Conservation (phyloP, 2,888 invertebrate species). For the Glyphotaelius pellucidus region DNA sequence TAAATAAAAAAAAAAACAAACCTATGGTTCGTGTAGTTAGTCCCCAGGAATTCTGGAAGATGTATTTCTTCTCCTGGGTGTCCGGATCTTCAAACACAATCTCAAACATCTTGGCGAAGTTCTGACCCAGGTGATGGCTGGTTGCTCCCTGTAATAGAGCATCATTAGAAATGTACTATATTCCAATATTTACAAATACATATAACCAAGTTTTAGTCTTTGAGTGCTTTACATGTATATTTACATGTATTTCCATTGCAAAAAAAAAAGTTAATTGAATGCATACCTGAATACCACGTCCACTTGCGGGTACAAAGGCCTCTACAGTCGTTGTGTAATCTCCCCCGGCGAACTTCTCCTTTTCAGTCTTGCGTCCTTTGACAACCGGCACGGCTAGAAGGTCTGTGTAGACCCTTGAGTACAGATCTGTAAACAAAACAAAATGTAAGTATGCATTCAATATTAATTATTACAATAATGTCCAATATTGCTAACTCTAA, state of each 20-base stretch:
- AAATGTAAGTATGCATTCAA: background rate
- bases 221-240: background rate
- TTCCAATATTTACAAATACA: background rate
- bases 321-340: slow-evolving; percentile 98
- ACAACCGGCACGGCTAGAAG: slow-evolving; percentile 96
- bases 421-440: slow-evolving; percentile 81
- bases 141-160: slow-evolving; percentile 86
- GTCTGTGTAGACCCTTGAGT: slow-evolving; percentile 93
- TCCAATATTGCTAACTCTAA: background rate
- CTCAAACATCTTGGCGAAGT: slow-evolving; percentile 99
- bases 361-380: slow-evolving; percentile 97
- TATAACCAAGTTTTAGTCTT: background rate
- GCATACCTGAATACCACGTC: slow-evolving; percentile 90
- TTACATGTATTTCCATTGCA: background rate
- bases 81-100: slow-evolving; percentile 96
- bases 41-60: slow-evolving; percentile 99
- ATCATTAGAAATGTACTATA: background rate
- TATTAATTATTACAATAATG: background rate
- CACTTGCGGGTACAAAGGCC: slow-evolving; percentile 95
- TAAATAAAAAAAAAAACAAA: slow-evolving; percentile 68
- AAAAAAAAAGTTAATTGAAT: background rate
- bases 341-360: slow-evolving; percentile 99
- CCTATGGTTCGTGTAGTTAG: slow-evolving; percentile 97
- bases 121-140: slow-evolving; percentile 98
- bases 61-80: slow-evolving; percentile 90